These are phyloP conservation scores for Ageneiosus marmoratus DNA, from an alignment of 2,113 vertebrate genomes.

Conservation along the genomic window DNA sequence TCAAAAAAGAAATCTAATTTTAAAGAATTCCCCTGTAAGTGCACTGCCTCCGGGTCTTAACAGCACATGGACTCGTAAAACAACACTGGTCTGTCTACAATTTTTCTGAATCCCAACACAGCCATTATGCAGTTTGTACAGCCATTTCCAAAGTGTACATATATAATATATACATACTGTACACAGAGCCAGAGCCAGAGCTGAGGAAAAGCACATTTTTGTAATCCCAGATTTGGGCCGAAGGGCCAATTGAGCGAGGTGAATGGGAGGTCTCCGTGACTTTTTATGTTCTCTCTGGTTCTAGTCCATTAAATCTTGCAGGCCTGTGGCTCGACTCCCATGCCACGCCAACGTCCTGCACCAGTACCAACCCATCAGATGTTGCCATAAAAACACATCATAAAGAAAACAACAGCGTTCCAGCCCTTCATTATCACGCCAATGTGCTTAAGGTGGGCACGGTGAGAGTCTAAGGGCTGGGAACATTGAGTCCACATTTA, in stretches of 20 bases:
- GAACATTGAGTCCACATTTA: background rate
- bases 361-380: constrained; percentile 36
- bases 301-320: constrained; percentile 52
- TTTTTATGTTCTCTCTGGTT: constrained; percentile 49
- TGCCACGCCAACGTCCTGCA: constrained; percentile 42
- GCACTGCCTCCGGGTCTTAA: background rate
- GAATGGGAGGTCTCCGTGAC: constrained; percentile 45
- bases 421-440: background rate
- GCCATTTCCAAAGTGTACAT: background rate
- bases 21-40: background rate
- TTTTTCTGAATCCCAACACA: constrained; percentile 22
- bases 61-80: background rate
- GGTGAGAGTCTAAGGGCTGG: background rate
- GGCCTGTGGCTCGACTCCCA: constrained; percentile 32
- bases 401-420: constrained; percentile 34
- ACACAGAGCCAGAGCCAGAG: constrained; percentile 10
- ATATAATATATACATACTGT: constrained; percentile 19
- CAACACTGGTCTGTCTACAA: constrained; percentile 9
- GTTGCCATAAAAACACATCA: constrained; percentile 47
- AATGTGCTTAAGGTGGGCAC: background rate
- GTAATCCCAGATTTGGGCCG: constrained; percentile 39
- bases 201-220: constrained; percentile 41
- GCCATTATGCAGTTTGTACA: background rate
- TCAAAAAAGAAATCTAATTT: background rate
- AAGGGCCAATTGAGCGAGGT: constrained; percentile 42